Percentiles rank a stretch among this genome's conserved stretches.
phyloP scores from a whole-genome alignment of 2,888 invertebrate genomes.

The Ashinkailepas kermadecensis region DNA sequence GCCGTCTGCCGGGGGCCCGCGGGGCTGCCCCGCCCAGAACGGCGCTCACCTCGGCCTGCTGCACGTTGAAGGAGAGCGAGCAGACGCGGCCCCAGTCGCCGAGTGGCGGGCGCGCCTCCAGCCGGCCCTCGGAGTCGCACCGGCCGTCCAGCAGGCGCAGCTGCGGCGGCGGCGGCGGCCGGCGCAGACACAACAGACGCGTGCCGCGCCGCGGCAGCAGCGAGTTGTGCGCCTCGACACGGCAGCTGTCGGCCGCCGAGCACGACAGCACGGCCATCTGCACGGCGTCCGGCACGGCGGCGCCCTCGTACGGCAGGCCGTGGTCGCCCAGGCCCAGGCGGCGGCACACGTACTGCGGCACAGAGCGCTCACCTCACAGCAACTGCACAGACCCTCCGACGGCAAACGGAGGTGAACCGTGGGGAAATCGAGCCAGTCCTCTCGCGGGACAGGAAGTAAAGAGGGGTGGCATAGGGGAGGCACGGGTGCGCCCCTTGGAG shows the following conservation, averaged over 20 bases:
- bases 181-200: neutral
- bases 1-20: no score
- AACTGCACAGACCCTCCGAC: no score
- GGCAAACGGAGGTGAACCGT: no score
- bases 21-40: no score
- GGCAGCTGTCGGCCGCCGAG: neutral
- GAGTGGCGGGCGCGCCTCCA: conserved; percentile 7
- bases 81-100: conserved; percentile 15
- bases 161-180: neutral
- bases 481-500: no score
- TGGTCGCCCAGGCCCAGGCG: conserved; percentile 10
- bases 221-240: neutral
- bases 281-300: neutral
- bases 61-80: conserved; percentile 11
- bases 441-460: no score
- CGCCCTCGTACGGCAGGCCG: conserved; percentile 19
- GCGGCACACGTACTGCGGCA: neutral
- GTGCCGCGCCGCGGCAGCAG: neutral
- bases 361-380: no score
- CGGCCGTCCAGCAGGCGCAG: neutral
- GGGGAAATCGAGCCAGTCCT: no score
- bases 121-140: neutral
- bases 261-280: conserved; percentile 22
- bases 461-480: no score
- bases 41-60: neutral